phyloP scores from a whole-genome alignment of 1,140 invertebrate species.

The Megalonaias nervosa region DNA sequence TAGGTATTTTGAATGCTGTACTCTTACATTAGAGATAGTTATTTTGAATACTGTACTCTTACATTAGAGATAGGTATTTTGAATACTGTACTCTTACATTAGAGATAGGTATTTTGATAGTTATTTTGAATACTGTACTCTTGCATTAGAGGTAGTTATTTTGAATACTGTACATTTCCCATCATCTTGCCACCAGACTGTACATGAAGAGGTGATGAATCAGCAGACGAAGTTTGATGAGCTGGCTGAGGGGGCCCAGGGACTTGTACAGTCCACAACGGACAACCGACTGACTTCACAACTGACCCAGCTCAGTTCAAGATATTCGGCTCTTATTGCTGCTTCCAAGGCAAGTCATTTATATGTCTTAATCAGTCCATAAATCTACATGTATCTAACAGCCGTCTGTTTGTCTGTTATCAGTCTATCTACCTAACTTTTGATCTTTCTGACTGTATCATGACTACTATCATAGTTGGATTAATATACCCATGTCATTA shows the following conservation, averaged over 20 bases:
- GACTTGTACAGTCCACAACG: constrained; percentile 62
- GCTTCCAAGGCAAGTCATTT: constrained; percentile 79
- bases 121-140: not conserved
- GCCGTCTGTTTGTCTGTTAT: not conserved
- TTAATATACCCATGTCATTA: too few species aligned
- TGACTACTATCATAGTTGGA: too few species aligned
- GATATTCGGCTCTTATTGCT: constrained; percentile 91
- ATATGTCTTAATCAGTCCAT: not conserved
- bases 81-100: not conserved
- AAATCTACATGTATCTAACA: not conserved
- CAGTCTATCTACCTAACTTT: too few species aligned
- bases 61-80: too few species aligned
- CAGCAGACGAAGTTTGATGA: constrained; percentile 66
- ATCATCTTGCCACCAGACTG: constrained; percentile 34
- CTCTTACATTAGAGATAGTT: too few species aligned
- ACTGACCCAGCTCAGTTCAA: constrained; percentile 88
- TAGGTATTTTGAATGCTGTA: too few species aligned
- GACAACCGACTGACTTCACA: constrained; percentile 95
- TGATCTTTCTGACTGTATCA: too few species aligned
- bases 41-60: too few species aligned
- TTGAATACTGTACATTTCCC: not conserved
- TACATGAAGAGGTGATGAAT: constrained; percentile 59
- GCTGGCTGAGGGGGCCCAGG: constrained; percentile 63
- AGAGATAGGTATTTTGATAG: not conserved
- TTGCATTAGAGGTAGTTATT: not conserved